Evolutionary conservation across 2,113 vertebrate species (phyloP), one percentile per base, ranked within the genome.

Genomic region (Miniopterus natalensis): DNA sequence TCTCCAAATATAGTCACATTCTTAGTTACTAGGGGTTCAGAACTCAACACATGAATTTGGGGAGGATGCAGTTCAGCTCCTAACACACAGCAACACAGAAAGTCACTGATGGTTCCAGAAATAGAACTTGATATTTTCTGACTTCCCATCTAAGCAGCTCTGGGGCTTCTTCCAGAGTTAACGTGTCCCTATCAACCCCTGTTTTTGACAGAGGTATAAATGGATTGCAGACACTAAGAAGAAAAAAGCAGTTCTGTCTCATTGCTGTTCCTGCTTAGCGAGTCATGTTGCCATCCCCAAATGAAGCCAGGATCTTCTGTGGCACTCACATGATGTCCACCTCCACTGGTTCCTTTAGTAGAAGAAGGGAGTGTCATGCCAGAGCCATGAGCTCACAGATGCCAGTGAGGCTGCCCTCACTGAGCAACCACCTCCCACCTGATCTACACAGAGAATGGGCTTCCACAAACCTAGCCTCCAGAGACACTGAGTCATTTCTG

Each of bases 201-300:
- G 21, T 71, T 92, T 75, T 42, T 66, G 68, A 95, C 73, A 93
- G 36, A 95, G 53, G 68, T 84, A 71, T 74, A 89, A 95, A 91
- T 84, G 96, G 90, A 80, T 68, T 77, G 40, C 70, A 85, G 92
- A 79, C 2, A 1, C 51, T 83, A 63, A 73, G 61, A 90, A 73
- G 53, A 31, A 55, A 57, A 61, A 51, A 80, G 53, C 61, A 45
- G 29, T 40, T 92, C 23, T 63, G 25, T 68, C 59, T 94, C 79
- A 68, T 78, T 74, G 47, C 51, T 81, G 11, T 65, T 84, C 49
- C 70, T 70, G 53, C 51, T 84, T 84, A 80, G 17, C 4, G 6
- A 95, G 63, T 80, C 70, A 40, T n/a, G 47, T 23, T 6, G 3
- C 45, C 25, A 29, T 13, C 27, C 45, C 80, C 78, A 84, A 55